phyloP scores from a whole-genome alignment of 2,888 invertebrate species.

The Platycheirus albimanus region DNA sequence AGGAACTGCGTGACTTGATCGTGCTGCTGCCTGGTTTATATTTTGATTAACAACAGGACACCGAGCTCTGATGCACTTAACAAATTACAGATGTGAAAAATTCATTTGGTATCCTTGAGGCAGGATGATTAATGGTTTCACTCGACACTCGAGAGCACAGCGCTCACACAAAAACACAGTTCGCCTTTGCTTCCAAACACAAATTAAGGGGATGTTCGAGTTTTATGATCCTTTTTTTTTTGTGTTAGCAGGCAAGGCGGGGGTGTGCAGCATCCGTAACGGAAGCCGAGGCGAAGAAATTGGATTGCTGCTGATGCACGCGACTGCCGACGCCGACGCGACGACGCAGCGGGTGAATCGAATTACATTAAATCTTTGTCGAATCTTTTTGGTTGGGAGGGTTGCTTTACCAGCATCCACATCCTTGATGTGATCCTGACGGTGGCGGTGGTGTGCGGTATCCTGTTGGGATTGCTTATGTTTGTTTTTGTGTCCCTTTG shows the following conservation, averaged over 20 bases:
- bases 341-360: slow-evolving; percentile 71
- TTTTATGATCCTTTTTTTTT: slow-evolving; percentile 37
- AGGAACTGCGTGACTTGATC: slow-evolving; percentile 32
- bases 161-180: too few relatives aligned
- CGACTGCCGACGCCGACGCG: too few relatives aligned
- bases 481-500: slow-evolving; percentile 49
- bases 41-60: slow-evolving; percentile 34
- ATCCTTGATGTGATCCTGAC: slow-evolving; percentile 36
- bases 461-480: slow-evolving; percentile 70
- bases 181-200: slow-evolving; percentile 13
- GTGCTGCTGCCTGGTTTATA: neutral
- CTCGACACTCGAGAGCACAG: slow-evolving; percentile 75
- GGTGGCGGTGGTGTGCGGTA: slow-evolving; percentile 35
- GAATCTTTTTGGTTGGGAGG: slow-evolving; percentile 39
- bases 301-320: slow-evolving; percentile 54
- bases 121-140: slow-evolving; percentile 82
- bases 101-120: slow-evolving; percentile 79
- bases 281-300: slow-evolving; percentile 76
- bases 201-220: slow-evolving; percentile 11
- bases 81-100: slow-evolving; percentile 83
- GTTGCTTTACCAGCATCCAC: slow-evolving; percentile 43
- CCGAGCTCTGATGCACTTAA: slow-evolving; percentile 80
- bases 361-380: slow-evolving; percentile 73
- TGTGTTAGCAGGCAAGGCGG: slow-evolving; percentile 43
- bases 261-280: slow-evolving; percentile 79